These are phyloP conservation scores for Geococcyx californianus DNA, from an alignment of 2,113 vertebrate genomes.

Conservation along the genomic window DNA sequence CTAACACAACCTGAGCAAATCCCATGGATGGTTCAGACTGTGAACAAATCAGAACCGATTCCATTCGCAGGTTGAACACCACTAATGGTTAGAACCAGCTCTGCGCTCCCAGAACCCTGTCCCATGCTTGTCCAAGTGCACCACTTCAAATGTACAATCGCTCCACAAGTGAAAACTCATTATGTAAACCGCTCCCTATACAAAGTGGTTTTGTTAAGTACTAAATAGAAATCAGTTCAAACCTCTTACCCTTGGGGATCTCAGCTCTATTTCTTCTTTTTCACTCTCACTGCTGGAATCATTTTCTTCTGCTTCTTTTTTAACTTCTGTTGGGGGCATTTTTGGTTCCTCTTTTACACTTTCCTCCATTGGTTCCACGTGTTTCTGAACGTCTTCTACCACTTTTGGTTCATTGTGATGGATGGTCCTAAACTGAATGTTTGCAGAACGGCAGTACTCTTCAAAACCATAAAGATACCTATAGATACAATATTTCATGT, in stretches of 20 bases:
- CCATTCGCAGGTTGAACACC: background rate
- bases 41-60: background rate
- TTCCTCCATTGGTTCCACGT: conserved; percentile 76
- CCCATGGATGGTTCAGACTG: background rate
- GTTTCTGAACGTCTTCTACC: conserved; percentile 69
- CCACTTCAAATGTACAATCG: background rate
- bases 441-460: conserved; percentile 94
- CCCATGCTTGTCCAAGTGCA: background rate
- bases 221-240: background rate
- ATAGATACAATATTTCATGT: background rate
- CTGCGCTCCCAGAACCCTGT: background rate
- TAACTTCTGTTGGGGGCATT: conserved; percentile 70
- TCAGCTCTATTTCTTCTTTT: conserved; percentile 80
- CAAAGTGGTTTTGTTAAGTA: conserved; percentile 8
- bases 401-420: conserved; percentile 90
- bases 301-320: conserved; percentile 77
- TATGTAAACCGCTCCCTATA: background rate
- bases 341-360: conserved; percentile 71
- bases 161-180: background rate
- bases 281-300: conserved; percentile 84
- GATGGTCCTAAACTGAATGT: conserved; percentile 95
- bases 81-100: background rate
- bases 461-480: conserved; percentile 99
- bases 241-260: conserved; percentile 86
- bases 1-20: background rate